Evolutionary conservation across 1,140 invertebrate species (phyloP).

Genomic region (Psilanteris sp.): DNA sequence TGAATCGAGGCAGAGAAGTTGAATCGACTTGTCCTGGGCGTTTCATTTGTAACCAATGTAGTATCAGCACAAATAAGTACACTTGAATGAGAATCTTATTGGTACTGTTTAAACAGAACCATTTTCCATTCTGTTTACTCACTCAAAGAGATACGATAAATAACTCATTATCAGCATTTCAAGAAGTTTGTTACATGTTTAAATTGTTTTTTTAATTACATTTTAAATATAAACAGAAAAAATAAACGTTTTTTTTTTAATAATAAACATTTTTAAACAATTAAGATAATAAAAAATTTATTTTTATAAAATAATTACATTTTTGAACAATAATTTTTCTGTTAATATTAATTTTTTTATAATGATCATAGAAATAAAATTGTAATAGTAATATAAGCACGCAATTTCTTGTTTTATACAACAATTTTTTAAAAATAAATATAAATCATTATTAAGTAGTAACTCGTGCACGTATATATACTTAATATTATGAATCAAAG

Average conservation of each 20-base stretch:
- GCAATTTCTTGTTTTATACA: too few species aligned
- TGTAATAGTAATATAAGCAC: too few species aligned
- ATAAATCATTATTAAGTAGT: too few species aligned
- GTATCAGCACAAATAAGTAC: constrained; percentile 60
- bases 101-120: constrained; percentile 36
- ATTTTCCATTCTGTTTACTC: constrained; percentile 41
- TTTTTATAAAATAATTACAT: too few species aligned
- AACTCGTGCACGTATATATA: constrained; percentile 18
- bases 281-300: too few species aligned
- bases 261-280: too few species aligned
- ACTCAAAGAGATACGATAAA: constrained; percentile 36
- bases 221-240: not conserved
- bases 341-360: too few species aligned
- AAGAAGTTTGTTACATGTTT: constrained; percentile 4
- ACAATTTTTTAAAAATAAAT: too few species aligned
- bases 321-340: too few species aligned
- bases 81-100: constrained; percentile 55
- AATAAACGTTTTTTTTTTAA: too few species aligned
- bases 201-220: constrained; percentile 5
- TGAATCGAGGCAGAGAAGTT: constrained; percentile 50
- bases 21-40: constrained; percentile 56
- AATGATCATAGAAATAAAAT: too few species aligned
- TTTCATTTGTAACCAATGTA: constrained; percentile 62
- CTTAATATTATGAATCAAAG: constrained; percentile 23
- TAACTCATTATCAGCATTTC: constrained; percentile 36